Conservation (phyloP, 2,797 vertebrate species). For the Gambelia wislizenii region DNA sequence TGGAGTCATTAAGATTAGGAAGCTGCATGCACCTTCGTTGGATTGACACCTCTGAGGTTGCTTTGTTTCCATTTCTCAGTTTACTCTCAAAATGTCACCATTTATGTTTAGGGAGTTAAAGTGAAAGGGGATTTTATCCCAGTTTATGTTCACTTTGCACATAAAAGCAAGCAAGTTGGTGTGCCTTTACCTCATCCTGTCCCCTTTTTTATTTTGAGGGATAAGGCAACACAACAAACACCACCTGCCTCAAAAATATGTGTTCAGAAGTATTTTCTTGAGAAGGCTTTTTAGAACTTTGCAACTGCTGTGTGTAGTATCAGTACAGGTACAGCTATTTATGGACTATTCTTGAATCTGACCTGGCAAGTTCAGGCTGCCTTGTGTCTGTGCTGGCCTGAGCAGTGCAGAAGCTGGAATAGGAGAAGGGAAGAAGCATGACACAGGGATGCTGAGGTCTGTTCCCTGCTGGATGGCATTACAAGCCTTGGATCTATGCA, state of each 20-base stretch:
- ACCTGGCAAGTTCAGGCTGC: not conserved
- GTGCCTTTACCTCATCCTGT: not conserved
- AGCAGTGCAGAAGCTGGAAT: not conserved
- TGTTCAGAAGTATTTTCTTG: not conserved
- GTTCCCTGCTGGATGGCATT: not conserved
- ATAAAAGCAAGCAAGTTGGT: not conserved
- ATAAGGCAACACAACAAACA: too few species aligned
- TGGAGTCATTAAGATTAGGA: slow-evolving; percentile 23
- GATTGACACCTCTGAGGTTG: not conserved
- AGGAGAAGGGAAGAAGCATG: not conserved
- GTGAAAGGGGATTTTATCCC: not conserved
- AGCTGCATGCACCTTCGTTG: not conserved
- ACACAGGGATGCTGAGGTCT: not conserved
- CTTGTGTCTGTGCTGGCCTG: not conserved
- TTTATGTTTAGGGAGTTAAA: not conserved
- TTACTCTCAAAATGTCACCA: not conserved
- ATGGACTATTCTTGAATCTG: not conserved
- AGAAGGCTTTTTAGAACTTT: not conserved
- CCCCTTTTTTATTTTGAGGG: not conserved
- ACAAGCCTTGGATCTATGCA: not conserved
- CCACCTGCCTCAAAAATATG: not conserved
- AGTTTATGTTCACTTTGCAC: not conserved
- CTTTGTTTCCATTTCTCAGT: not conserved
- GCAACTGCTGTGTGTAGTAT: not conserved
- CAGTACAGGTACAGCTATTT: too few species aligned